Evolutionary conservation across 2,113 vertebrate species (phyloP), one percentile per base, ranked within the genome.

Genomic region (Malurus alboscapulatus): DNA sequence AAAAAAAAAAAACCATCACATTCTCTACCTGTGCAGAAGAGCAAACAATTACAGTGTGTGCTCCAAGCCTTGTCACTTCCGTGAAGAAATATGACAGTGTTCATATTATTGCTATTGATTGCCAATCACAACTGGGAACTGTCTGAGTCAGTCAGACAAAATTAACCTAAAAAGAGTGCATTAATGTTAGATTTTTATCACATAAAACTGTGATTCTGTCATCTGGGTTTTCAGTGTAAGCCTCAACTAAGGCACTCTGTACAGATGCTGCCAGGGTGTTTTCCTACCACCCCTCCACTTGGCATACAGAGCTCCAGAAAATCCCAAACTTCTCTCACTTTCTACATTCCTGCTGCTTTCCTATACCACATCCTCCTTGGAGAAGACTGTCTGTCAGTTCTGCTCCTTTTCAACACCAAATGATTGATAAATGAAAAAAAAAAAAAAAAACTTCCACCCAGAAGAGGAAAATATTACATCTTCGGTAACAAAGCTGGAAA

Each of bases 1-100:
- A 36, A 36, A 74, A 75, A 79, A 72, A 58, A 81, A 38, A 38
- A 38, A 38, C 65, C 93, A 62, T 65, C 82, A 63, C 30, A 57
- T 73, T 73, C 88, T 87, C 65, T 63, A 62, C 84, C 81, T 87
- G 53, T 78, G 72, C 68, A 97, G 72, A 87, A 96, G 93, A 94
- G 90, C 93, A 95, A 96, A 96, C 90, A 94, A 92, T 95, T 96
- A 93, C 4, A 22, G 50, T 71, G 88, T 87, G 91, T 96, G 91
- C 88, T 89, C 88, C 9, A 2, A 88, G 71, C 83, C 84, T 82
- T 94, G 88, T 86, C 84, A 92, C 61, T 91, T 72, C 88, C 88
- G 90, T 90, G 84, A 93, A 94, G 93, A 95, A 96, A 94, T 79
- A 87, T 75, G 90, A 96, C 95, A 90, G 82, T 53, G 81, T 51